Evolutionary conservation across 2,113 vertebrate species (phyloP).

Genomic region (Brachyistius frenatus): DNA sequence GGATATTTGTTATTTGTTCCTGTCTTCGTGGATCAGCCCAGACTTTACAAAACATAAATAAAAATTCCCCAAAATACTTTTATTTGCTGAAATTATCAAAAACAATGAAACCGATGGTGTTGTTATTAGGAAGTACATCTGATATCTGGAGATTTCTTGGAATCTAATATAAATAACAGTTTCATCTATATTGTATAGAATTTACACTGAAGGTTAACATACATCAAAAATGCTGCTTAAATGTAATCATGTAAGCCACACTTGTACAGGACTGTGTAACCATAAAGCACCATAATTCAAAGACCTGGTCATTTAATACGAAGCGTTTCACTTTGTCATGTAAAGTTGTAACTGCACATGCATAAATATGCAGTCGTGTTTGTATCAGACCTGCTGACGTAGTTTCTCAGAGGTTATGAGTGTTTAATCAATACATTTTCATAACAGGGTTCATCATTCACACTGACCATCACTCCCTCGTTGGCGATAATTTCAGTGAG

Average conservation of each 20-base stretch:
- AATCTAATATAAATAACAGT: background rate
- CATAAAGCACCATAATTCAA: background rate
- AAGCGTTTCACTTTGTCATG: background rate
- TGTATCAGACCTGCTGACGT: constrained; percentile 40
- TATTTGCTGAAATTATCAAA: constrained; percentile 2
- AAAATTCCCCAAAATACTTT: no score
- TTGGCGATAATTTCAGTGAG: constrained; percentile 71
- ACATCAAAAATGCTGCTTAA: no score
- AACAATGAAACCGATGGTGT: background rate
- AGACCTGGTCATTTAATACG: background rate
- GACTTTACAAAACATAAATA: no score
- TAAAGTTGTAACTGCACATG: background rate
- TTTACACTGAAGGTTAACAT: no score
- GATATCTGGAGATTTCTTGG: background rate
- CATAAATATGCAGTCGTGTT: constrained; percentile 18
- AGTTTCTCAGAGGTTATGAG: constrained; percentile 41
- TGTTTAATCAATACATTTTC: constrained; percentile 87
- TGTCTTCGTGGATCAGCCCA: background rate
- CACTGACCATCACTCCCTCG: constrained; percentile 43
- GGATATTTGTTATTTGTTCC: no score
- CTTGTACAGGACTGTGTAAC: background rate
- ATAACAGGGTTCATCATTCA: constrained; percentile 88
- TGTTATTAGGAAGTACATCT: background rate
- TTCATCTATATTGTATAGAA: no score
- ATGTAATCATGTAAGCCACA: background rate